Evolutionary conservation across 2,113 vertebrate species (phyloP).

Genomic region (Cairina moschata): DNA sequence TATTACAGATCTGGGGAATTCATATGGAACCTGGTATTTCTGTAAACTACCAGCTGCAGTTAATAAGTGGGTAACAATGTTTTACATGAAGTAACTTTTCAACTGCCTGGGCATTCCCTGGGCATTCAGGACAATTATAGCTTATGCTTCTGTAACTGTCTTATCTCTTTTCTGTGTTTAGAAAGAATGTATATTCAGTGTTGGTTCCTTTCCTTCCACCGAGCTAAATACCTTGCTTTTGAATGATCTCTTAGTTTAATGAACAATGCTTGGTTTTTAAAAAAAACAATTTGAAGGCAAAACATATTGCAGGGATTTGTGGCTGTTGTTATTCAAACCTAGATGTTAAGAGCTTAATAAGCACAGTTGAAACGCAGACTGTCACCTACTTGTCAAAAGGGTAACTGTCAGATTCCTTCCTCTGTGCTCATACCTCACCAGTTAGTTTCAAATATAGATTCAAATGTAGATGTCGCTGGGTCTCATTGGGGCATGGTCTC

Average conservation of each 20-base stretch:
- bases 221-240: neutral
- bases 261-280: neutral
- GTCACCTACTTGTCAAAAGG: constrained; percentile 33
- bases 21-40: neutral
- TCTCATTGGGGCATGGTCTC: neutral
- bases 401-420: constrained; percentile 37
- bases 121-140: neutral
- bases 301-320: neutral
- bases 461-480: neutral
- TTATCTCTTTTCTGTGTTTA: neutral
- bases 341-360: constrained; percentile 18
- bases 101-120: neutral
- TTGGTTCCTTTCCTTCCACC: neutral
- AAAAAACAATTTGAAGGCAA: neutral
- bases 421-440: neutral
- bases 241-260: neutral
- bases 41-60: neutral
- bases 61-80: neutral
- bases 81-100: neutral
- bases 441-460: neutral
- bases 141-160: neutral
- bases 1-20: neutral
- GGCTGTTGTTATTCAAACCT: constrained; percentile 20
- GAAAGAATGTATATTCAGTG: neutral
- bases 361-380: neutral